These are phyloP conservation scores for Chalcis sispes DNA, from an alignment of 2,888 invertebrate genomes.

Conservation along the genomic window DNA sequence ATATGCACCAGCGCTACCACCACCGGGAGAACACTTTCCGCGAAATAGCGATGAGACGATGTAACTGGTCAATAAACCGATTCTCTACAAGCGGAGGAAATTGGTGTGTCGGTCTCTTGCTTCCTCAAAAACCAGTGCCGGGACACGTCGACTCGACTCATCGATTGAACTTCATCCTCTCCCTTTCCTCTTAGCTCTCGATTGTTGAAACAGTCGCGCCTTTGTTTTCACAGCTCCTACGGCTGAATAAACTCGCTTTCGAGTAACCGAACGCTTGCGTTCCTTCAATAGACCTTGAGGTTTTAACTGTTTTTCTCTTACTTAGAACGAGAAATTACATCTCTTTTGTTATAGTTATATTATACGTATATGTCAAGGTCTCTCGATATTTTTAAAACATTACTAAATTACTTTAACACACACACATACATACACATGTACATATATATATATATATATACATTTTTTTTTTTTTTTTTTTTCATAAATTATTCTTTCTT, in stretches of 20 bases:
- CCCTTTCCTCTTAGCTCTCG: not conserved
- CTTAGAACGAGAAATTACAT: no score
- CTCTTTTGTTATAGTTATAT: no score
- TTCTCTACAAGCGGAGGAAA: slow-evolving; percentile 67
- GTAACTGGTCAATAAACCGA: slow-evolving; percentile 73
- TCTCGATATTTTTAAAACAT: no score
- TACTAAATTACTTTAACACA: no score
- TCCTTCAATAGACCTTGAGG: not conserved
- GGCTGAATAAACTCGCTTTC: no score
- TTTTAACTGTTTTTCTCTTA: no score
- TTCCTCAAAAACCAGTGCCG: slow-evolving; percentile 14
- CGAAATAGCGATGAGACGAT: slow-evolving; percentile 64
- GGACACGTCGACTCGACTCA: not conserved
- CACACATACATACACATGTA: no score
- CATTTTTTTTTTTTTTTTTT: not conserved
- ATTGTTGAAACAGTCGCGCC: not conserved
- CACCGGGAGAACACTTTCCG: slow-evolving; percentile 62
- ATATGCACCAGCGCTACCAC: slow-evolving; percentile 54
- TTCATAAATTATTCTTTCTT: slow-evolving; percentile 9
- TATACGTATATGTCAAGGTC: no score
- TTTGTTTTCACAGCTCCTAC: not conserved
- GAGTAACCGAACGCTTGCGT: not conserved
- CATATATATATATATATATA: no score
- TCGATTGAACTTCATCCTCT: not conserved
- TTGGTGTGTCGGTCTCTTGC: slow-evolving; percentile 56